A percentile compares a stretch with the other conserved stretches of the same genome.
phyloP scores from a whole-genome alignment of 2,113 vertebrate species.

The Maccullochella peelii region DNA sequence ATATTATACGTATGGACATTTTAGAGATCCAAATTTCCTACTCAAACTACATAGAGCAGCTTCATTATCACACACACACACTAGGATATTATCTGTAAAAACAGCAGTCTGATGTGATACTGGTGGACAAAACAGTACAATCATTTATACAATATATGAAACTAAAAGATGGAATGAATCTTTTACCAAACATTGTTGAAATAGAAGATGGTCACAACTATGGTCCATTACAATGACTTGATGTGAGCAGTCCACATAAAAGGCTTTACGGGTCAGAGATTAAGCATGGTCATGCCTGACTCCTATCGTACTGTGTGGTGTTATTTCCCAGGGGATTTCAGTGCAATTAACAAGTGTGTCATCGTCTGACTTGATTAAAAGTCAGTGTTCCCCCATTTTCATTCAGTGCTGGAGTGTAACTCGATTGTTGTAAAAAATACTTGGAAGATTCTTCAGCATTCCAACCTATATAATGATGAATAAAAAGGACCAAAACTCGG shows the following conservation, averaged over 20 bases:
- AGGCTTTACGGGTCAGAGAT: slow-evolving; percentile 9
- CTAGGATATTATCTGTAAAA: neutral
- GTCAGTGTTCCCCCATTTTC: neutral
- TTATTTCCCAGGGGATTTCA: slow-evolving; percentile 11
- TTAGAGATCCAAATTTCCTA: neutral
- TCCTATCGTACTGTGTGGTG: neutral
- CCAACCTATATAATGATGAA: neutral
- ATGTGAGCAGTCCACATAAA: neutral
- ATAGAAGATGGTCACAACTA: neutral
- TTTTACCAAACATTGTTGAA: neutral
- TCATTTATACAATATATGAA: slow-evolving; percentile 11
- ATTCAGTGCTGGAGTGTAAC: slow-evolving; percentile 7
- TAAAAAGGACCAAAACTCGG: neutral
- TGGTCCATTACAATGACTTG: neutral
- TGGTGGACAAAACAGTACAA: slow-evolving; percentile 9
- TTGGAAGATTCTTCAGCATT: neutral
- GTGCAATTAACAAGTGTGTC: slow-evolving; percentile 29
- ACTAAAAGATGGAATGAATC: slow-evolving; percentile 17
- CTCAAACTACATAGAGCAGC: slow-evolving; percentile 18
- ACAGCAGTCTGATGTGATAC: slow-evolving; percentile 11
- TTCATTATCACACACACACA: slow-evolving; percentile 19
- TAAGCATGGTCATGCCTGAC: neutral
- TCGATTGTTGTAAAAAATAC: neutral
- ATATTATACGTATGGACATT: slow-evolving; percentile 4
- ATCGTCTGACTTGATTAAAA: neutral